Conservation (phyloP, 1,140 invertebrate species). For the Pinna nobilis region DNA sequence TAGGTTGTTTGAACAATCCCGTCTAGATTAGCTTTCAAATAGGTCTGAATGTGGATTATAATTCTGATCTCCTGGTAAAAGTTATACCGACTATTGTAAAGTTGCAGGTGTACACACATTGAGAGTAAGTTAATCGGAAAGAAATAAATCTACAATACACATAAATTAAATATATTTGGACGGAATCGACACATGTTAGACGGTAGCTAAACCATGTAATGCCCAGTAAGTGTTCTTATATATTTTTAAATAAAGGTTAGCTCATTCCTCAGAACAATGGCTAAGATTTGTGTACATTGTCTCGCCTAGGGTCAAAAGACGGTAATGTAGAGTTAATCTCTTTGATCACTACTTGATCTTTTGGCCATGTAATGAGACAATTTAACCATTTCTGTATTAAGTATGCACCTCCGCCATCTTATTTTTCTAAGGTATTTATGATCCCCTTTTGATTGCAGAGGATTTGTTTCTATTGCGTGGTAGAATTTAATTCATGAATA, state of each 20-base stretch:
- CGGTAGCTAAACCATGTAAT: conserved; percentile 6
- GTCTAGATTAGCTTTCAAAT: conserved; percentile 1
- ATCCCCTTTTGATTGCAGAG: no score
- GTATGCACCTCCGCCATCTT: no score
- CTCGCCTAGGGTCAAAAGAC: conserved; percentile 21
- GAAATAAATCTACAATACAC: conserved; percentile 24
- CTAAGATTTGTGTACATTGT: conserved; percentile 17
- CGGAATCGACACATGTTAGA: conserved; percentile 8
- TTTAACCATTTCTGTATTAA: neutral
- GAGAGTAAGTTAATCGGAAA: conserved; percentile 21
- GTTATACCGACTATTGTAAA: neutral
- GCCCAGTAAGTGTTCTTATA: conserved; percentile 1
- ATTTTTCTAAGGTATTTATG: no score
- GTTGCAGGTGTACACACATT: conserved; percentile 13
- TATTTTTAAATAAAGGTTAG: conserved; percentile 22
- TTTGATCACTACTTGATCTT: conserved; percentile 25
- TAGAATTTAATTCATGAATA: conserved; percentile 14
- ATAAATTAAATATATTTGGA: conserved; percentile 27
- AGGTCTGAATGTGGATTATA: conserved; percentile 4
- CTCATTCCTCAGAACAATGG: conserved; percentile 2
- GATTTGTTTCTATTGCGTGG: neutral
- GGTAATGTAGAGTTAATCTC: conserved; percentile 18
- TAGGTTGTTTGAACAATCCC: conserved; percentile 9
- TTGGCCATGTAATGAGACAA: neutral
- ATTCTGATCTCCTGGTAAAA: no score